A percentile compares a stretch with the other conserved stretches of the same genome.
These are phyloP conservation scores for Pomacea maculata DNA, from an alignment of 1,140 invertebrate species.

Conservation along the genomic window DNA sequence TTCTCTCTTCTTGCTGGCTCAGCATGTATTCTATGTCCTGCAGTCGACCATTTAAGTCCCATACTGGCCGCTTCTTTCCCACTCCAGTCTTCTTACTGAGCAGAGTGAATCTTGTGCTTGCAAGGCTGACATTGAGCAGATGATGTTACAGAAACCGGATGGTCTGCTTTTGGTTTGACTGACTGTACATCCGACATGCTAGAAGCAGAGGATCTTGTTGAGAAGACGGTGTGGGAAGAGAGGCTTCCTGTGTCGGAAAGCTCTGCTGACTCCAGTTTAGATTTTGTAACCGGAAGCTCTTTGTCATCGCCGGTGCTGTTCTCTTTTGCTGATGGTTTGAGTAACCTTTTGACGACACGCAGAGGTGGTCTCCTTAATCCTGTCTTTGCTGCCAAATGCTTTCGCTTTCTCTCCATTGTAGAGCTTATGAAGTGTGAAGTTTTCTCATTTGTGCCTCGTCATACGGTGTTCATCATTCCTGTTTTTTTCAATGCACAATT, in stretches of 20 bases:
- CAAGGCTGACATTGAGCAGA: neutral
- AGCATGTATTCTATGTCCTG: slow-evolving; percentile 65
- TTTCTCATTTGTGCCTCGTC: too few species aligned
- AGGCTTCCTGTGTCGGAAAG: too few species aligned
- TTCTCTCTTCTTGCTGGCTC: slow-evolving; percentile 27
- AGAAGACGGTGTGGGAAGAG: too few species aligned
- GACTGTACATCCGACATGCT: too few species aligned
- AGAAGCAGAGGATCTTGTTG: too few species aligned
- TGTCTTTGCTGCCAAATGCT: slow-evolving; percentile 26
- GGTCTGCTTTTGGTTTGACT: neutral
- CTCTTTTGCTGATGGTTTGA: slow-evolving; percentile 18
- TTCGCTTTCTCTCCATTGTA: slow-evolving; percentile 21
- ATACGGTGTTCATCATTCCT: neutral
- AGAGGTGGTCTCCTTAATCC: slow-evolving; percentile 25
- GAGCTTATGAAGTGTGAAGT: neutral
- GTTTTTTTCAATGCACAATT: neutral
- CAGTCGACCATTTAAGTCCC: slow-evolving; percentile 67
- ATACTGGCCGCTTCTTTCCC: slow-evolving; percentile 61
- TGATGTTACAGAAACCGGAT: neutral
- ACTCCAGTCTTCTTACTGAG: slow-evolving; percentile 3
- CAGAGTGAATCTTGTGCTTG: neutral
- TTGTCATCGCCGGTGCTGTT: slow-evolving; percentile 25
- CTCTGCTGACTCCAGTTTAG: too few species aligned
- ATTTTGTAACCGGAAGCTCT: neutral
- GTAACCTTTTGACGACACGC: slow-evolving; percentile 27